Base-by-base conservation (phyloP, 2,888 invertebrate genomes). In the Teleogryllus oceanicus region DNA sequence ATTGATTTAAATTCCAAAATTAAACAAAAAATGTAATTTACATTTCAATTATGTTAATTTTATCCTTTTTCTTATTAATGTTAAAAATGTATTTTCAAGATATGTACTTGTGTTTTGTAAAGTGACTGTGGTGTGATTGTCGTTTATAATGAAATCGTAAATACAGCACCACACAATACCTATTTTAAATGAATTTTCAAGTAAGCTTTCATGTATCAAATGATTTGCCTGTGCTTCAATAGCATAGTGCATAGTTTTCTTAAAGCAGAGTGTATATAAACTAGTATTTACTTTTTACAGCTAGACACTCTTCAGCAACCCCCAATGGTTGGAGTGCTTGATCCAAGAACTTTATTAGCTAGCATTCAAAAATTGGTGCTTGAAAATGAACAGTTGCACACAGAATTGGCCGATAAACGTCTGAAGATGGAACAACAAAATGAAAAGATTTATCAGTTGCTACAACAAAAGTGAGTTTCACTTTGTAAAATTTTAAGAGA, bases 381-480 rank as follows among this genome's bases (percentile, higher is more conserved):
- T 49, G 82, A 82, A n/a, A 82, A 82, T 75, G 81, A 81, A 74
- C 79, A 76, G n/a, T 80, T 81, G 2, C 50, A 75, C 11, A 21
- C n/a, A 21, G 80, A 81, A 76, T 49, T 82, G 20, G 78, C 50
- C 4, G 82, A 82, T n/a, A 82, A 82, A 75, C 76, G 81, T 50
- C 75, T 13, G 49, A 81, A 81, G 62, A 50, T 82, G 18, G 82
- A 82, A 51, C 50, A 75, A n/a, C 81, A 81, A 62, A 82, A 82
- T 76, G 82, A 82, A 49, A 79, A 79, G 37, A 77, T 82, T 75
- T 82, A 80, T 24, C 76, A 80, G n/a, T 21, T 82, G 49, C 78
- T 82, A 20, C 80, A 82, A 51, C 82, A 82, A 24, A 81, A 81
- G 81, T 82, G 24, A 79, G 79, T 81, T 16, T 50, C 20, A 18